Percentiles rank a stretch among this genome's conserved stretches.
These are phyloP conservation scores for Garrulus glandarius DNA, from an alignment of 2,797 vertebrate species.

Conservation along the genomic window DNA sequence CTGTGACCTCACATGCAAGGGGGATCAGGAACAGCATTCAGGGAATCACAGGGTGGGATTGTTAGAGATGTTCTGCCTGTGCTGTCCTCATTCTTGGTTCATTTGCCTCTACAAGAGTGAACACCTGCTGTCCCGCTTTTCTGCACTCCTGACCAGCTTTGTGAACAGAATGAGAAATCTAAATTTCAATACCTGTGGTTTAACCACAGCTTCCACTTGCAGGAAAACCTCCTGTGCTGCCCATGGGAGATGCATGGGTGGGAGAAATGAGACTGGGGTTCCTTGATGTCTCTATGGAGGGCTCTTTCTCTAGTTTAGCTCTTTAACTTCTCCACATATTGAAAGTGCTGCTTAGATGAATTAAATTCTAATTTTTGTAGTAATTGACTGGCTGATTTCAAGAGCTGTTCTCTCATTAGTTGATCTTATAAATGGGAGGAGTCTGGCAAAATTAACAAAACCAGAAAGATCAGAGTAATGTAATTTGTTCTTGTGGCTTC, in stretches of 20 bases:
- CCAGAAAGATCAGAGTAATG: background rate
- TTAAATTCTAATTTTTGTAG: background rate
- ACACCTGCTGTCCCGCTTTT: background rate
- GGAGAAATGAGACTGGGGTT: background rate
- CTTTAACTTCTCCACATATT: background rate
- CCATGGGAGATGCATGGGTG: rapidly evolving
- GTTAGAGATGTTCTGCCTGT: rapidly evolving
- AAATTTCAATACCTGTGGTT: background rate
- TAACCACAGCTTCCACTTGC: background rate
- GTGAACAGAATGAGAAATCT: background rate
- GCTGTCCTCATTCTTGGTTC: background rate
- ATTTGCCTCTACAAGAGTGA: rapidly evolving
- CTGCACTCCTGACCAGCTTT: background rate
- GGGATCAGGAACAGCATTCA: background rate
- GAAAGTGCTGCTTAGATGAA: background rate
- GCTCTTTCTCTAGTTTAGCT: background rate
- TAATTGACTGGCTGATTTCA: background rate
- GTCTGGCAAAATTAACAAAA: background rate
- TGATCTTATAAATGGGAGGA: background rate
- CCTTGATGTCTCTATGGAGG: background rate
- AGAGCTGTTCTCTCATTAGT: background rate
- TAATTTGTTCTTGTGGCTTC: background rate
- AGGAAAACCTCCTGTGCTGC: background rate
- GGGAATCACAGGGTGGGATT: rapidly evolving
- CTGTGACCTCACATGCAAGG: background rate